Evolutionary conservation across 2,888 invertebrate genomes (phyloP).

Genomic region (Eumerus sabulonum): DNA sequence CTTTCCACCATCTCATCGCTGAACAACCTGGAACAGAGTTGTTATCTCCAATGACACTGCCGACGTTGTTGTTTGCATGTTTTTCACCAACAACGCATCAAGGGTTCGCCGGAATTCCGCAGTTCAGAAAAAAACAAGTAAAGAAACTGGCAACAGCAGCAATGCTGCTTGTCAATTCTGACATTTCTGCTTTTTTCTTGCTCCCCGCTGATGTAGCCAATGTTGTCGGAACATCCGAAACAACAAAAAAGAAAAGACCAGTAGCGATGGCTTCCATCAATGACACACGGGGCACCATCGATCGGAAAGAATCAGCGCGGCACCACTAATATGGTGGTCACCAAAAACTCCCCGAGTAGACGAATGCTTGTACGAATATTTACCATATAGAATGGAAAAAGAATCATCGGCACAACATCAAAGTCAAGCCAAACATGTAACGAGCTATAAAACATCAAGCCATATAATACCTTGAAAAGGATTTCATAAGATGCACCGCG

Average conservation of each 20-base stretch:
- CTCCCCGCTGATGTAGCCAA: slow-evolving; percentile 23
- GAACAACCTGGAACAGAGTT: slow-evolving; percentile 64
- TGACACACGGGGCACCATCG: slow-evolving; percentile 43
- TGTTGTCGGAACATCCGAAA: slow-evolving; percentile 43
- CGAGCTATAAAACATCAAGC: slow-evolving; percentile 68
- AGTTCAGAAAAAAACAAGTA: slow-evolving; percentile 11
- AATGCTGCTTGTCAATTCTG: slow-evolving; percentile 64
- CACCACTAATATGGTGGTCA: slow-evolving; percentile 58
- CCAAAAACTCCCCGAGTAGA: background rate
- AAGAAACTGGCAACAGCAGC: slow-evolving; percentile 28
- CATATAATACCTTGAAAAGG: slow-evolving; percentile 65
- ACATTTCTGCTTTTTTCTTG: slow-evolving; percentile 42
- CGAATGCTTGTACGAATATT: too few species aligned
- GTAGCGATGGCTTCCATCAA: slow-evolving; percentile 64
- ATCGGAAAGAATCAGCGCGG: slow-evolving; percentile 34
- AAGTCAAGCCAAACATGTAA: slow-evolving; percentile 67
- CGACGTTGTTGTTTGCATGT: slow-evolving; percentile 64
- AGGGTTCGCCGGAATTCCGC: slow-evolving; percentile 60
- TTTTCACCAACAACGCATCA: slow-evolving; percentile 67
- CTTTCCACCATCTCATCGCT: slow-evolving; percentile 27
- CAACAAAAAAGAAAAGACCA: background rate
- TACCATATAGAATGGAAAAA: slow-evolving; percentile 35
- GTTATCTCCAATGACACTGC: slow-evolving; percentile 66
- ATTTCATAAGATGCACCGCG: slow-evolving; percentile 65
- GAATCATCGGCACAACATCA: slow-evolving; percentile 65